Evolutionary conservation across 2,888 invertebrate genomes (phyloP).

Genomic region (Epinotia bilunana): DNA sequence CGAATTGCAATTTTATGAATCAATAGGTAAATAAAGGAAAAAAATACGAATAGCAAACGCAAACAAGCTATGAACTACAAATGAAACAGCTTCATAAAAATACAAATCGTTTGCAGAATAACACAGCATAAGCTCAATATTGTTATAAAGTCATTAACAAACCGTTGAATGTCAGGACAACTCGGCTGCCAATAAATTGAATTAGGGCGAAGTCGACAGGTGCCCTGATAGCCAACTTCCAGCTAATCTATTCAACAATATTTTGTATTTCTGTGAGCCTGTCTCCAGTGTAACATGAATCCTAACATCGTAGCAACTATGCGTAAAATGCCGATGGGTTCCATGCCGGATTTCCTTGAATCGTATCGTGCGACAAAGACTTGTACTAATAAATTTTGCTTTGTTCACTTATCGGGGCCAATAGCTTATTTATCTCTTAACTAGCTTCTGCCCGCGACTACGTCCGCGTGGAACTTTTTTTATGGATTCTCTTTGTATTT

Average conservation of each 20-base stretch:
- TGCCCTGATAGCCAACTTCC: constrained; percentile 12
- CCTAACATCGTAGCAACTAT: neutral
- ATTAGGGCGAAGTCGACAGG: constrained; percentile 17
- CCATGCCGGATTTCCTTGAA: too few species aligned
- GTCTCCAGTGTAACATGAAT: neutral
- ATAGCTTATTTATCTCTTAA: too few species aligned
- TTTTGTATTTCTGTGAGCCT: neutral
- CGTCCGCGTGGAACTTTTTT: too few species aligned
- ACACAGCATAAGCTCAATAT: neutral
- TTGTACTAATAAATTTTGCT: too few species aligned
- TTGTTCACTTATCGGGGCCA: too few species aligned
- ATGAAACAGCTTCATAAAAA: neutral
- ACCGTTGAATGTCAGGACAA: neutral
- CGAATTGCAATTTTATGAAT: too few species aligned
- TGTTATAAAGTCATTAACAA: constrained; percentile 17
- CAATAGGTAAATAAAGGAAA: neutral
- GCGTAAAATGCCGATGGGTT: too few species aligned
- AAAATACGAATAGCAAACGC: neutral
- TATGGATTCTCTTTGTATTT: too few species aligned
- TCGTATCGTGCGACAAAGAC: too few species aligned
- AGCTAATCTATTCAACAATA: neutral
- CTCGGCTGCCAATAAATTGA: constrained; percentile 3
- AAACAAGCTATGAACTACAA: too few species aligned
- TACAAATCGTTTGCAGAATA: neutral
- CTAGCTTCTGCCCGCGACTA: too few species aligned